Percentiles rank a stretch among this genome's conserved stretches.
phyloP scores from a whole-genome alignment of 2,797 vertebrate genomes.

The Bryconaethiops microstoma region DNA sequence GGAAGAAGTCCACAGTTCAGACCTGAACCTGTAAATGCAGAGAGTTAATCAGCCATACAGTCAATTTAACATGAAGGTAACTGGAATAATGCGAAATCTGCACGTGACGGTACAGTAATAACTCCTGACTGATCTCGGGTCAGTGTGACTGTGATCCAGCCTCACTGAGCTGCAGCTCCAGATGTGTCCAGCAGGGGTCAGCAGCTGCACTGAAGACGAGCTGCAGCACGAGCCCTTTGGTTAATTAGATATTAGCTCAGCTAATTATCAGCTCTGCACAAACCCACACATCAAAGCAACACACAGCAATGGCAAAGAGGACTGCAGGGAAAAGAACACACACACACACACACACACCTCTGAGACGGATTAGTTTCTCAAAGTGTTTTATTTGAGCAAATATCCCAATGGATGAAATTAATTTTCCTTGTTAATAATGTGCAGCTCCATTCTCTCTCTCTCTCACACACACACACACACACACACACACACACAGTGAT shows the following conservation, averaged over 20 bases:
- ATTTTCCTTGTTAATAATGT: slow-evolving; percentile 12
- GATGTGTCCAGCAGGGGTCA: slow-evolving; percentile 39
- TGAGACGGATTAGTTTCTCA: slow-evolving; percentile 29
- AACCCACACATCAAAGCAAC: slow-evolving; percentile 51
- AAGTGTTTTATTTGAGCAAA: slow-evolving; percentile 22
- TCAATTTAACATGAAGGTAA: too few species aligned
- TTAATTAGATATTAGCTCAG: slow-evolving; percentile 54
- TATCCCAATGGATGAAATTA: slow-evolving; percentile 25
- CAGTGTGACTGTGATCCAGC: too few species aligned
- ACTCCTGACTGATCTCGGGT: too few species aligned
- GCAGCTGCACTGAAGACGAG: neutral
- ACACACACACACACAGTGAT: neutral
- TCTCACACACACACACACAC: neutral
- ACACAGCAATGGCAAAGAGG: slow-evolving; percentile 29
- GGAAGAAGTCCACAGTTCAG: too few species aligned
- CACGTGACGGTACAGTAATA: too few species aligned
- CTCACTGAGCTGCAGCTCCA: slow-evolving; percentile 19
- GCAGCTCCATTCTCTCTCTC: too few species aligned
- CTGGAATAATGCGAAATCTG: too few species aligned
- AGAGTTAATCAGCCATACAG: too few species aligned
- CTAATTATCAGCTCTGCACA: slow-evolving; percentile 47
- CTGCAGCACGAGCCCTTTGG: neutral
- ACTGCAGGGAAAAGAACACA: slow-evolving; percentile 24
- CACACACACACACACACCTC: slow-evolving; percentile 23
- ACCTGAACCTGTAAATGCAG: too few species aligned